phyloP scores from a whole-genome alignment of 2,797 vertebrate species.

The Tarsius wallacei region DNA sequence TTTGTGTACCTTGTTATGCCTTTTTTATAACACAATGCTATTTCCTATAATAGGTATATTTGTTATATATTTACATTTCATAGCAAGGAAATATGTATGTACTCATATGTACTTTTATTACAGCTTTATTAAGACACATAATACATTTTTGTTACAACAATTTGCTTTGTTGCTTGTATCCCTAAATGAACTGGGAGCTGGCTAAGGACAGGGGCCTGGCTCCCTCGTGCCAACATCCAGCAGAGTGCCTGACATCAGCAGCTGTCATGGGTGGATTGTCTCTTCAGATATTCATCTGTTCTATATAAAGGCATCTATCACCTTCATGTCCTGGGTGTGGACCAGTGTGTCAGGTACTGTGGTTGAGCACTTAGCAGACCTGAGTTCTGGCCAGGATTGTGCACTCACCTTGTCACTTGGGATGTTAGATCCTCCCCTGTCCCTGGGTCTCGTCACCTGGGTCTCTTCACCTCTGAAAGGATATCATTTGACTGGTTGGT shows the following conservation, averaged over 20 bases:
- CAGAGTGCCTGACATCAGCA: fast-evolving
- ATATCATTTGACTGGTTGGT: fast-evolving
- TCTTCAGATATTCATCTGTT: fast-evolving
- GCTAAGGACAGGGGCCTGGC: neutral
- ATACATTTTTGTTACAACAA: fast-evolving
- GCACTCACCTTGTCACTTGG: neutral
- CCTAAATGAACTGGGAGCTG: neutral
- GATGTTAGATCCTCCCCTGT: neutral
- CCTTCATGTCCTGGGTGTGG: neutral
- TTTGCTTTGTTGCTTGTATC: neutral
- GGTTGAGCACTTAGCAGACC: neutral
- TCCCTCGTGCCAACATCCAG: fast-evolving
- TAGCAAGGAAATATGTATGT: too few relatives aligned
- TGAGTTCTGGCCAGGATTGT: neutral
- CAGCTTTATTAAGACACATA: fast-evolving
- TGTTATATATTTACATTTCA: neutral
- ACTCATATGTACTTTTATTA: fast-evolving
- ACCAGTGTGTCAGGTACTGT: neutral
- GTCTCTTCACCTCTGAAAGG: neutral
- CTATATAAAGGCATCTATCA: fast-evolving
- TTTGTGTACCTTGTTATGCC: fast-evolving
- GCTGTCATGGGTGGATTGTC: fast-evolving
- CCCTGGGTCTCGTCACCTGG: too few relatives aligned
- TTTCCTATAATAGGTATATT: fast-evolving
- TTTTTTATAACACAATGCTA: fast-evolving